phyloP scores from a whole-genome alignment of 2,888 invertebrate genomes.

The Dryadula phaetusa region DNA sequence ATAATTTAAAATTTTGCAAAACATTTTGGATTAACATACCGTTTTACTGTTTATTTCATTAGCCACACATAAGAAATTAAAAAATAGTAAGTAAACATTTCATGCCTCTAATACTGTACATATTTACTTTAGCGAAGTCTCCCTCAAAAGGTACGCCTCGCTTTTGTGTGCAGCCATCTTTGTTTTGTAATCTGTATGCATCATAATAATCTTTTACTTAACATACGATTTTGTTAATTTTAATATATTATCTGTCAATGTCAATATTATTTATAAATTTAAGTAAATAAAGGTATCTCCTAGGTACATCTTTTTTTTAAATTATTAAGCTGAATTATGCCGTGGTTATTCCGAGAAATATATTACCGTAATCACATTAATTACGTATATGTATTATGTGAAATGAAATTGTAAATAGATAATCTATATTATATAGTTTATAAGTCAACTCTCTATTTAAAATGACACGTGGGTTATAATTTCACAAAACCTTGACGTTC shows the following conservation, averaged over 20 bases:
- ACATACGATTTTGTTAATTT: slow-evolving; percentile 12
- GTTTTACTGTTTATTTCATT: slow-evolving; percentile 15
- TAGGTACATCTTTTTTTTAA: too few species aligned
- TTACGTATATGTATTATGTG: too few species aligned
- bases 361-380: too few species aligned
- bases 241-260: slow-evolving; percentile 8
- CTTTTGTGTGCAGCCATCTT: slow-evolving; percentile 30
- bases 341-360: too few species aligned
- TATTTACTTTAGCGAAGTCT: slow-evolving; percentile 33
- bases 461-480: too few species aligned
- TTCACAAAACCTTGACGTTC: too few species aligned
- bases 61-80: slow-evolving; percentile 20
- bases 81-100: slow-evolving; percentile 32
- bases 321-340: too few species aligned
- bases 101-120: slow-evolving; percentile 31
- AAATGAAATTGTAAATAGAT: too few species aligned
- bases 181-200: slow-evolving; percentile 32
- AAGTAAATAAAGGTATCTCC: neutral
- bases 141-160: slow-evolving; percentile 33
- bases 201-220: slow-evolving; percentile 25
- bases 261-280: neutral
- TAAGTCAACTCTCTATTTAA: too few species aligned
- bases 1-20: neutral
- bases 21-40: too few species aligned
- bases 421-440: too few species aligned